Conservation (phyloP, 2,797 vertebrate genomes). For the Cyclopterus lumpus region DNA sequence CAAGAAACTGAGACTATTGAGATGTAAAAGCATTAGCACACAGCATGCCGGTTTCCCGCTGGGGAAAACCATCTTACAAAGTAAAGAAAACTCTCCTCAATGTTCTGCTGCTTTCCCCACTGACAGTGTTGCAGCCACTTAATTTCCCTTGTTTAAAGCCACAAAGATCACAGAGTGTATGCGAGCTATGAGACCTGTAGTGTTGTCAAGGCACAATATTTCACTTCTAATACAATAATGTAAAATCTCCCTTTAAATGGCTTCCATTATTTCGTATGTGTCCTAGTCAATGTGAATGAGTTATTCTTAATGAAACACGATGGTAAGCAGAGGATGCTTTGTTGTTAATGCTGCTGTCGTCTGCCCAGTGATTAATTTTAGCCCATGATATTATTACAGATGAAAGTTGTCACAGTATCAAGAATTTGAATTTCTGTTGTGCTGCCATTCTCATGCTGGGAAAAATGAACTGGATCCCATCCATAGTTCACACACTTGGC, state of each 20-base stretch:
- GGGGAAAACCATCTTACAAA: constrained; percentile 10
- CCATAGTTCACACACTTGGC: constrained; percentile 3
- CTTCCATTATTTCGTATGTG: background rate
- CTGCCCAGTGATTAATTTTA: background rate
- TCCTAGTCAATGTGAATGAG: background rate
- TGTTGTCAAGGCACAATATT: background rate
- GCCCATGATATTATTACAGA: background rate
- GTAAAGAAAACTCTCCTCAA: background rate
- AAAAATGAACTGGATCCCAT: constrained; percentile 3
- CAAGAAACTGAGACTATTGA: background rate
- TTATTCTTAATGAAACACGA: background rate
- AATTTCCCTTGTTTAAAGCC: constrained; percentile 12
- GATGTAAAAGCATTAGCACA: constrained; percentile 4
- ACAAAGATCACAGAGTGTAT: background rate
- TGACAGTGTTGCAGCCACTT: constrained; percentile 9
- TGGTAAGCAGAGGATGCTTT: background rate
- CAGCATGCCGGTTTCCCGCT: background rate
- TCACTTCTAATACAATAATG: background rate
- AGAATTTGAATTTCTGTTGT: background rate
- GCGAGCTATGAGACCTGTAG: background rate
- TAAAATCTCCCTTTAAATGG: background rate
- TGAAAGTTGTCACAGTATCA: background rate
- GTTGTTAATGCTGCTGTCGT: constrained; percentile 5
- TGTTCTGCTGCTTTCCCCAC: background rate
- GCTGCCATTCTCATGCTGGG: background rate